Conservation (phyloP, 2,888 invertebrate genomes). For the Ectemnius lituratus region DNA sequence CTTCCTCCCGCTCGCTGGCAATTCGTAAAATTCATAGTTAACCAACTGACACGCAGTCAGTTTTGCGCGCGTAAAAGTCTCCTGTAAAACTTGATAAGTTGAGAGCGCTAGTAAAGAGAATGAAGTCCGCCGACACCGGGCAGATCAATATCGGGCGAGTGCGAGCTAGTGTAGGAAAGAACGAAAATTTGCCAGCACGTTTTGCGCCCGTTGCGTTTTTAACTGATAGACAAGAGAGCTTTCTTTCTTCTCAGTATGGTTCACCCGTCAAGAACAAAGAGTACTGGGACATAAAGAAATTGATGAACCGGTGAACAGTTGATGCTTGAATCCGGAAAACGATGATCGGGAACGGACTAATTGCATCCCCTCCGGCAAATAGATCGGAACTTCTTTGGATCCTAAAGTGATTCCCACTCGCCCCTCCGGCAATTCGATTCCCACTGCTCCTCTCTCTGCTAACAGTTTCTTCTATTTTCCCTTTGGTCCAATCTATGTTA, state of each 20-base stretch:
- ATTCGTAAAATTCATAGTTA: no score
- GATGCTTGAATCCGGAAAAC: constrained; percentile 5
- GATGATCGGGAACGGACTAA: constrained; percentile 5
- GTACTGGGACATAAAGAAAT: not conserved
- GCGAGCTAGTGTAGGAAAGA: not conserved
- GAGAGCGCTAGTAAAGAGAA: not conserved
- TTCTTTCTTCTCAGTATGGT: not conserved
- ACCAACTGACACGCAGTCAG: no score
- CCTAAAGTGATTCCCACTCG: not conserved
- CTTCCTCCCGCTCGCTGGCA: not conserved
- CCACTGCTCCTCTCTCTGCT: no score
- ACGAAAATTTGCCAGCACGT: not conserved
- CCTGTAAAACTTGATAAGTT: no score
- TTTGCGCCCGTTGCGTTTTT: constrained; percentile 6
- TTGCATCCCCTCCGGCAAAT: constrained; percentile 11
- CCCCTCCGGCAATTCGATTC: no score
- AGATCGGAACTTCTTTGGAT: not conserved
- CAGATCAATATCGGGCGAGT: not conserved
- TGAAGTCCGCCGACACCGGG: not conserved
- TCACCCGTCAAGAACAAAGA: constrained; percentile 3
- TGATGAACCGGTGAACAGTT: not conserved
- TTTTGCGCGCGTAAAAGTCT: no score
- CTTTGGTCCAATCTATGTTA: not conserved
- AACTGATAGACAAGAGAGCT: not conserved
- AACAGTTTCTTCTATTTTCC: not conserved